Conservation (phyloP, 2,888 invertebrate genomes). For the Leptarthrus brevirostris region DNA sequence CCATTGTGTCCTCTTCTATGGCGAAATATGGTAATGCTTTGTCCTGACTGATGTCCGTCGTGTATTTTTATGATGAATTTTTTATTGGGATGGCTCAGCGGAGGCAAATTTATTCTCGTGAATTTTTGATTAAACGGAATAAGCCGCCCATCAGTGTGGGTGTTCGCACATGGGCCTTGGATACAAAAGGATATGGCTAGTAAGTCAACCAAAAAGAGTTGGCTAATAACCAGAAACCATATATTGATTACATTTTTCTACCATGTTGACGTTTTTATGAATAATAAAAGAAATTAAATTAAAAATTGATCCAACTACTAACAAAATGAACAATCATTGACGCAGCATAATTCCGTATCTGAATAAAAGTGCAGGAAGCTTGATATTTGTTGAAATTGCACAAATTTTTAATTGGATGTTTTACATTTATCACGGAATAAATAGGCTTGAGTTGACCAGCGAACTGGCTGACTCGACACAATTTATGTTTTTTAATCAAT, state of each 20-base stretch:
- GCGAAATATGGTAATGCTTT: conserved; percentile 29
- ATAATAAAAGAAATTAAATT: conserved; percentile 32
- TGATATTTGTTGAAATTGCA: no score
- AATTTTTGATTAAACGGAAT: conserved; percentile 46
- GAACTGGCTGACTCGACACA: no score
- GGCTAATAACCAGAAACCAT: conserved; percentile 35
- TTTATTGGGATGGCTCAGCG: conserved; percentile 35
- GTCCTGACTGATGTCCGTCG: conserved; percentile 43
- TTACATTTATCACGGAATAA: no score
- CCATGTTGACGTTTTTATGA: conserved; percentile 36
- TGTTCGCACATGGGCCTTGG: neutral
- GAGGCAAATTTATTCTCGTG: conserved; percentile 43
- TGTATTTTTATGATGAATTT: conserved; percentile 45
- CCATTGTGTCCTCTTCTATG: conserved; percentile 17
- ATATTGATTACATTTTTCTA: conserved; percentile 41
- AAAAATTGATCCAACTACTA: conserved; percentile 18
- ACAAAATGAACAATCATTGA: no score
- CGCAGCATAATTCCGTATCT: no score
- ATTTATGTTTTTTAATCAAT: no score
- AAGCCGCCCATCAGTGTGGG: neutral
- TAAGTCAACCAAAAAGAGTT: conserved; percentile 27
- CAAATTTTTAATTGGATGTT: no score
- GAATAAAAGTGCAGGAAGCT: no score
- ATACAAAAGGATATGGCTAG: conserved; percentile 21
- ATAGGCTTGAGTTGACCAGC: no score